Evolutionary conservation across 1,140 invertebrate genomes (phyloP), one percentile per base, ranked within the genome.

Genomic region (Aphelinus certus): DNA sequence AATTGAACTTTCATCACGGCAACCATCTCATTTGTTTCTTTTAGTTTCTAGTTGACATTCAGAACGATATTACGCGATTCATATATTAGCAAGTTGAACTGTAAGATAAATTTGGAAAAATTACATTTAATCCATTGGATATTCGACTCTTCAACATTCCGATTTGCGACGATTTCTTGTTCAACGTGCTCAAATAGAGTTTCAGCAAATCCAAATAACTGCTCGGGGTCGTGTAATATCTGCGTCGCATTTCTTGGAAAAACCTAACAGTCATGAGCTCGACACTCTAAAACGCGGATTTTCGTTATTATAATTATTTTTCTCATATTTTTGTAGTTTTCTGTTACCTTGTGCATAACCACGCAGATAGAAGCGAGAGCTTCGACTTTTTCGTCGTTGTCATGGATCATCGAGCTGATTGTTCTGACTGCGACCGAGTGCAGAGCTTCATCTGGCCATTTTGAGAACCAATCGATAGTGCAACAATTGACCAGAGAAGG

Each of bases 401-500:
- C 77, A 2, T 80, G 79, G 0, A 88, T 83, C 0, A 92, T 84
- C 62, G 89, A 85, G 57, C 88, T 84, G 46, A 92, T 89, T 78
- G 88, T 88, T 78, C 86, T 90, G 77, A 90, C 83, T 67, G 93
- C 95, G 1, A 97, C 95, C 0, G 94, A 95, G 7, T 95, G 89
- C 46, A 97, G 85, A 5, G 96, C 95, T 84, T 97, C 96, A 48
- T 93, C 91, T 3, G 96, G 95, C 96, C 96, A 97, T 77, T 94
- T 94, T 75, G 91, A 93, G 85, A 96, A 97, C 95, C 95, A 97
- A 84, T 97, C 95, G 70, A 98, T 97, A 0, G 96, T 97, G 80
- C 95, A 97, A 83, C 95, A 97, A 82, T 97, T 97, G 0, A 97
- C 94, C 57, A 98, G 87, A 0, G 96, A 97, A 1, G 96, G 96